Conservation (phyloP, 2,888 invertebrate genomes). For the Coelogynopora nodosa region DNA sequence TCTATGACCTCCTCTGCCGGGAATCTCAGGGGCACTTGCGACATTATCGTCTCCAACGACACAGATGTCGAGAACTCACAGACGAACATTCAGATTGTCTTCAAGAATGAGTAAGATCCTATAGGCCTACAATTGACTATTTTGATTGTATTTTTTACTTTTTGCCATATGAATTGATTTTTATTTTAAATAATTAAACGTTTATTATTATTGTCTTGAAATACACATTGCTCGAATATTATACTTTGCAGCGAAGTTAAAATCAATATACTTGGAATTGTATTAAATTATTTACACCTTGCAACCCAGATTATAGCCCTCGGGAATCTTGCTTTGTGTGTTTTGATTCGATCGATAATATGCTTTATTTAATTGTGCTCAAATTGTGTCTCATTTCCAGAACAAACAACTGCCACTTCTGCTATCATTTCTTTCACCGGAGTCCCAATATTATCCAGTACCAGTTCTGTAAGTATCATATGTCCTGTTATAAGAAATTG, state of each 20-base stretch:
- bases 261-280: no score
- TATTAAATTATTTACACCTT: no score
- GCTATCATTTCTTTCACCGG: slow-evolving; percentile 33
- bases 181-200: background rate
- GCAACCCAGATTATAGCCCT: no score
- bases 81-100: background rate
- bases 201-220: background rate
- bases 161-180: no score
- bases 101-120: background rate
- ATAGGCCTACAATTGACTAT: no score
- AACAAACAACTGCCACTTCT: slow-evolving; percentile 35
- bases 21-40: background rate
- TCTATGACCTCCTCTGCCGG: background rate
- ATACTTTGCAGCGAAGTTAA: no score
- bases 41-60: background rate
- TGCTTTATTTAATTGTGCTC: no score
- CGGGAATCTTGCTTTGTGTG: background rate
- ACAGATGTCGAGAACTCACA: background rate
- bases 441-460: slow-evolving; percentile 37
- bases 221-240: no score
- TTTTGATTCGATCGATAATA: background rate
- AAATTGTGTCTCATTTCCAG: no score
- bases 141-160: no score
- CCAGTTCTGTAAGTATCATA: background rate
- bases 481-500: background rate